These are phyloP conservation scores for Andrena bicolor DNA, from an alignment of 2,888 invertebrate genomes.

Conservation along the genomic window DNA sequence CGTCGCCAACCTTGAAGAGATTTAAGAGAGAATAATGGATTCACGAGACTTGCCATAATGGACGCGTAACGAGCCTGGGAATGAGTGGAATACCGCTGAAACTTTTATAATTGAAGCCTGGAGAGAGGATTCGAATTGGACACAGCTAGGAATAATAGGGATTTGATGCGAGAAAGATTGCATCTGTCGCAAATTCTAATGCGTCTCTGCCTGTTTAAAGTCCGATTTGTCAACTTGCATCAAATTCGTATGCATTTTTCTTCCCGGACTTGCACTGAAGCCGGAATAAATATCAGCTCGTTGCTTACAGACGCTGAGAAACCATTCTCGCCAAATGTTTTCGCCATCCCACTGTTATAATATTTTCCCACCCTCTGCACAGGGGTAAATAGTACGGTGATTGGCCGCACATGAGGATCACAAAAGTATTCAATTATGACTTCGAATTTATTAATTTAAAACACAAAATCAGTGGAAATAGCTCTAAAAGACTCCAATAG, in stretches of 20 bases:
- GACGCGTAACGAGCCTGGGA: conserved; percentile 70
- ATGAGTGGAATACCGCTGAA: conserved; percentile 53
- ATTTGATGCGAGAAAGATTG: neutral
- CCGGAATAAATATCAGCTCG: neutral
- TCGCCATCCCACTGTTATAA: no score
- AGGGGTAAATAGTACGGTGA: no score
- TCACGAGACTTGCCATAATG: conserved; percentile 69
- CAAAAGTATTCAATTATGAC: no score
- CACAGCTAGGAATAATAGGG: neutral
- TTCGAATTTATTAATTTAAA: no score
- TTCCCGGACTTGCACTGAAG: neutral
- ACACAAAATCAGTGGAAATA: no score
- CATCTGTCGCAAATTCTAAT: neutral
- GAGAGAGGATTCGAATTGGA: conserved; percentile 24
- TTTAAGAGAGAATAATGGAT: conserved; percentile 70
- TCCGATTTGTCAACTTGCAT: conserved; percentile 1
- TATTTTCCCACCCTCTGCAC: no score
- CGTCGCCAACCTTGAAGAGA: conserved; percentile 44
- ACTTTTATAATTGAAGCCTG: conserved; percentile 15
- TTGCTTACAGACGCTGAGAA: no score
- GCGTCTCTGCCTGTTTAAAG: neutral
- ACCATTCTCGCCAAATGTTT: no score
- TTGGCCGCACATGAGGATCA: no score
- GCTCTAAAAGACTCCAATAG: no score
- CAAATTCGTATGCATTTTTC: neutral